These are phyloP conservation scores for Riparia riparia DNA, from an alignment of 2,113 vertebrate genomes.

Conservation along the genomic window DNA sequence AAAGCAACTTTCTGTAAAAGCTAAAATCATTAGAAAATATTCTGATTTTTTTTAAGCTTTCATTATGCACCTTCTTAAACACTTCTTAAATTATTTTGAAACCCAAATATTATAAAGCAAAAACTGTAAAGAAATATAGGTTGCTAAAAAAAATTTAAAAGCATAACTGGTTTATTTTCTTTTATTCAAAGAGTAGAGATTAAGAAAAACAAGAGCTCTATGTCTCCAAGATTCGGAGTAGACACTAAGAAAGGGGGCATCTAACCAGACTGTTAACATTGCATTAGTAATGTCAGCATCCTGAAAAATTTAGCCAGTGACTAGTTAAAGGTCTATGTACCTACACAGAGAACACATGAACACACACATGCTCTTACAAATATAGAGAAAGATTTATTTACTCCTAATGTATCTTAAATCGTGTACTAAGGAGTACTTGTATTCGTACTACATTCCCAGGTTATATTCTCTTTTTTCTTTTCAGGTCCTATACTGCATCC, in stretches of 20 bases:
- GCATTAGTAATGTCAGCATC: not conserved
- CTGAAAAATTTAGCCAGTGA: not conserved
- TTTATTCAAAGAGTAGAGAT: not conserved
- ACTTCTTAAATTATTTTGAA: not conserved
- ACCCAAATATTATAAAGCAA: not conserved
- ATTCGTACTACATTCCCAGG: not conserved
- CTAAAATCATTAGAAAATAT: not conserved
- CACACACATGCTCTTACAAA: not conserved
- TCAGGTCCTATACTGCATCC: not conserved
- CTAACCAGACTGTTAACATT: not conserved
- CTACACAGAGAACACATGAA: constrained; percentile 3
- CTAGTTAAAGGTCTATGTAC: constrained; percentile 1
- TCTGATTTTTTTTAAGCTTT: not conserved
- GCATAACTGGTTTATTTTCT: not conserved
- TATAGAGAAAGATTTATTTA: not conserved
- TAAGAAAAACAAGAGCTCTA: not conserved
- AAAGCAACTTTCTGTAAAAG: not conserved
- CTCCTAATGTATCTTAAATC: not conserved
- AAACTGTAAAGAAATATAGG: not conserved
- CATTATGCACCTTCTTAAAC: not conserved
- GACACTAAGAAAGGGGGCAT: not conserved
- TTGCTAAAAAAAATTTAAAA: not conserved
- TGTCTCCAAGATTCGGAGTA: not conserved
- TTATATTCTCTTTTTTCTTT: not conserved
- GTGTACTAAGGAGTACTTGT: not conserved